Conservation (phyloP, 2,797 vertebrate species). For the Falco berigora region DNA sequence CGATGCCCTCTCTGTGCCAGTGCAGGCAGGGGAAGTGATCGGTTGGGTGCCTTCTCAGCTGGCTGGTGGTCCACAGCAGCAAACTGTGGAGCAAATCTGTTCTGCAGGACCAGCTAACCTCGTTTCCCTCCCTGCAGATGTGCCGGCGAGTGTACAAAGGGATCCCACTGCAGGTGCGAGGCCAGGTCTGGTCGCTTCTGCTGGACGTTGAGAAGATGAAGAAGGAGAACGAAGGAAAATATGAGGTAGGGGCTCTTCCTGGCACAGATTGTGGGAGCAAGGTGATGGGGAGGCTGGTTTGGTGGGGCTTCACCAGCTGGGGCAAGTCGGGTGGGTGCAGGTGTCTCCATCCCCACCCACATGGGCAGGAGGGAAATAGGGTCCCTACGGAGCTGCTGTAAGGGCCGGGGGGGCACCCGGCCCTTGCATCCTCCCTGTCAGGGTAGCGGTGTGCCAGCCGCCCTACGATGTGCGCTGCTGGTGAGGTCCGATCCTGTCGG, state of each 20-base stretch:
- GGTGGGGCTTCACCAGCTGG: neutral
- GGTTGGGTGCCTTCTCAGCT: neutral
- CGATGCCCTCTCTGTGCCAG: neutral
- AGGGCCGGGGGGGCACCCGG: neutral
- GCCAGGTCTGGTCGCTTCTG: constrained; percentile 83
- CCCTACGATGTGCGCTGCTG: fast-evolving
- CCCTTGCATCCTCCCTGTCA: neutral
- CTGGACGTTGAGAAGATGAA: constrained; percentile 84
- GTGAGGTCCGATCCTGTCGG: fast-evolving
- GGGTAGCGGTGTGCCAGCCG: fast-evolving
- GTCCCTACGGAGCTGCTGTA: neutral
- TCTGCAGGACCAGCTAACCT: neutral
- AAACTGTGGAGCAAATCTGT: neutral
- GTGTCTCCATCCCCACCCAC: neutral
- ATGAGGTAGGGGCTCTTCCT: constrained; percentile 75
- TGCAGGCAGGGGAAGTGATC: neutral
- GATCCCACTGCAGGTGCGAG: constrained; percentile 83
- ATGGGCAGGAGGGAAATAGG: neutral
- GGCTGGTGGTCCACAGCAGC: neutral
- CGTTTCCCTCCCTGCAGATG: constrained; percentile 66
- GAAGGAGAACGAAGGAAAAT: constrained; percentile 80
- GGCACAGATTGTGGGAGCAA: neutral
- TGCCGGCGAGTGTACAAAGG: constrained; percentile 84
- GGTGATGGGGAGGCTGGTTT: neutral
- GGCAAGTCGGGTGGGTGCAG: neutral